Evolutionary conservation across 1,140 invertebrate genomes (phyloP), one percentile per base, ranked within the genome.

Genomic region (Neelides sp.): DNA sequence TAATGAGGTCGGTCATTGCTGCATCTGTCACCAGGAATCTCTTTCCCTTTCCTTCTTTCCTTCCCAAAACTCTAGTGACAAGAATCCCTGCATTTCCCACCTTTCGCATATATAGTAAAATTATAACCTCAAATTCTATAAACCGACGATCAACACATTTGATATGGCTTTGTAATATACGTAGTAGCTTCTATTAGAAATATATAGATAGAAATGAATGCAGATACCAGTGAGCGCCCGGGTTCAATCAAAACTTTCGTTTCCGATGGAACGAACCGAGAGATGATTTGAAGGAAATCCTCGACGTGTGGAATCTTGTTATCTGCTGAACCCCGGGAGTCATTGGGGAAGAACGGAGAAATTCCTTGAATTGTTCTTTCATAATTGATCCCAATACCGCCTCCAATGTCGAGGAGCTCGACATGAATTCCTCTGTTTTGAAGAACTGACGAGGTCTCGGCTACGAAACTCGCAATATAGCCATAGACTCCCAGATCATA

Each of bases 351-450:
- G 62, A 57, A 41, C 39, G n/a, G 41, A 53, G 32, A 30, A n/a
- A n/a, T n/a, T n/a, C 55, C 43, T 5, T 50, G 46, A 4, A 46
- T 17, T 3, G 26, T 19, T 22, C 40, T n/a, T 44, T 55, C 22
- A 34, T 71, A 69, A 47, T 64, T 57, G 12, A 69, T 66, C 7
- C 63, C 67, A 19, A 71, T 58, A 13, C 69, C 69, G 17, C 70
- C 69, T 2, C 70, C 70, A 23, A 72, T 55, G 56, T 71, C 66
- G 4, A 70, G 27, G 7, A 52, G 5, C 28, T 52, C 26, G 8
- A 54, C 17, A 4, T 3, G 8, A 28, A 63, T 60, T 3, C 58
- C 61, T 4, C 40, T 45, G n/a, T 41, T 40, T 23, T 47, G 53
- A 47, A 67, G 47, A n/a, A 55, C 42, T 7, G 46, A 23, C 4